Evolutionary conservation across 2,888 invertebrate species (phyloP).

Genomic region (Itoplectis maculator): DNA sequence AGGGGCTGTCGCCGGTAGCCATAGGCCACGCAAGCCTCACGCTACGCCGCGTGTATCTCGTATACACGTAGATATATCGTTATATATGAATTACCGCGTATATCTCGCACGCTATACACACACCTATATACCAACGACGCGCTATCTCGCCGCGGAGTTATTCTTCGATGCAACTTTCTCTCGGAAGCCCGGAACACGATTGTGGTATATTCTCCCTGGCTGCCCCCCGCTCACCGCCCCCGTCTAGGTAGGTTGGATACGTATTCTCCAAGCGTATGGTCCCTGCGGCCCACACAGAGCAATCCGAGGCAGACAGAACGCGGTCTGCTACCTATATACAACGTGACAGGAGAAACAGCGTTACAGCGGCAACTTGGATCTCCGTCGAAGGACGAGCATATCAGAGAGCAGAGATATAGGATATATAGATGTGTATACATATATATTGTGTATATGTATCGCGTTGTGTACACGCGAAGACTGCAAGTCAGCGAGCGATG

Average conservation of each 20-base stretch:
- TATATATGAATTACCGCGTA: conserved; percentile 8
- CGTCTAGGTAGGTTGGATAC: conserved; percentile 49
- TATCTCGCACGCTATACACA: conserved; percentile 9
- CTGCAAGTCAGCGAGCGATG: conserved; percentile 40
- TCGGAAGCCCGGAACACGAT: conserved; percentile 72
- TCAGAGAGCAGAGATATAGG: conserved; percentile 15
- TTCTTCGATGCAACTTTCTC: conserved; percentile 70
- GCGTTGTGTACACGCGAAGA: conserved; percentile 14
- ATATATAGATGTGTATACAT: conserved; percentile 14
- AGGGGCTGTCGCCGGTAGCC: conserved; percentile 24
- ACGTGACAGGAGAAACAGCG: conserved; percentile 44
- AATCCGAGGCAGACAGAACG: conserved; percentile 2
- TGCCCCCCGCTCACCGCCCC: no score
- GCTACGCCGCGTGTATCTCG: conserved; percentile 1
- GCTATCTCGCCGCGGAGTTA: conserved; percentile 33
- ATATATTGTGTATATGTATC: neutral
- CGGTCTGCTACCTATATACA: conserved; percentile 42
- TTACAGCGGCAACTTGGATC: conserved; percentile 42
- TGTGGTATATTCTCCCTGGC: conserved; percentile 59
- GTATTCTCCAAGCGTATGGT: neutral
- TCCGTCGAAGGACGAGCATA: conserved; percentile 22
- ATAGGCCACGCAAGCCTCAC: conserved; percentile 57
- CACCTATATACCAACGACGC: neutral
- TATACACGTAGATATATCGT: conserved; percentile 6
- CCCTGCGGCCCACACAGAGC: conserved; percentile 43